Evolutionary conservation across 2,113 vertebrate species (phyloP).

Genomic region (Elephantulus edwardii): DNA sequence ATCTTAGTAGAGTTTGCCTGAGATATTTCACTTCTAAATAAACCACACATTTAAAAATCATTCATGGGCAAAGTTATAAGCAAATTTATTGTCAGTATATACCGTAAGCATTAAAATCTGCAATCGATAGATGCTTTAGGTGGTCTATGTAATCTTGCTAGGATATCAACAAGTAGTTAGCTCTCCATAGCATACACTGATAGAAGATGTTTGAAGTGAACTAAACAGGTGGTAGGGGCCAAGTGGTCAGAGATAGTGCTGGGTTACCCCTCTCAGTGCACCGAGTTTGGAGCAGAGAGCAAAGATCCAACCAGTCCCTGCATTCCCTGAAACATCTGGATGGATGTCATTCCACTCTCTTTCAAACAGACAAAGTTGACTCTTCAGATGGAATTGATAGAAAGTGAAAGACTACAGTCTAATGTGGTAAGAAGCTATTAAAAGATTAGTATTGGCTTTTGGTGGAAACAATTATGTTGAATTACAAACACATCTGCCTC

Average conservation of each 20-base stretch:
- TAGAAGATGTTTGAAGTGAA: not conserved
- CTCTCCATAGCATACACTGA: not conserved
- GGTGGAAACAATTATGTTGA: constrained; percentile 61
- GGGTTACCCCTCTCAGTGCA: not conserved
- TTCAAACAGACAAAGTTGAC: constrained; percentile 18
- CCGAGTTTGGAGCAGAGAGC: not conserved
- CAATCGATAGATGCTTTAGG: not conserved
- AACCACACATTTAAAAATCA: not conserved
- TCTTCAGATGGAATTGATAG: constrained; percentile 61
- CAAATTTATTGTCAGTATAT: not conserved
- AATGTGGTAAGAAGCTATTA: constrained; percentile 65
- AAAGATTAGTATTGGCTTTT: constrained; percentile 65
- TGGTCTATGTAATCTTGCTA: not conserved
- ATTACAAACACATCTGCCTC: constrained; percentile 66
- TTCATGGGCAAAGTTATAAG: not conserved
- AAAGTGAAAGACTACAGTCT: constrained; percentile 37
- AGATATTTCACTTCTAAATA: constrained; percentile 36
- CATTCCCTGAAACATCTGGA: constrained; percentile 26
- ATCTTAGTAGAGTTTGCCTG: not conserved
- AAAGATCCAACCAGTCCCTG: not conserved
- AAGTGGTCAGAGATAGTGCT: not conserved
- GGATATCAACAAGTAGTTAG: not conserved
- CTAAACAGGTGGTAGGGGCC: not conserved
- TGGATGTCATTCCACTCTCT: not conserved
- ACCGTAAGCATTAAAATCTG: not conserved